These are phyloP conservation scores for Phylloscopus trochilus DNA, from an alignment of 2,113 vertebrate genomes.

Conservation along the genomic window DNA sequence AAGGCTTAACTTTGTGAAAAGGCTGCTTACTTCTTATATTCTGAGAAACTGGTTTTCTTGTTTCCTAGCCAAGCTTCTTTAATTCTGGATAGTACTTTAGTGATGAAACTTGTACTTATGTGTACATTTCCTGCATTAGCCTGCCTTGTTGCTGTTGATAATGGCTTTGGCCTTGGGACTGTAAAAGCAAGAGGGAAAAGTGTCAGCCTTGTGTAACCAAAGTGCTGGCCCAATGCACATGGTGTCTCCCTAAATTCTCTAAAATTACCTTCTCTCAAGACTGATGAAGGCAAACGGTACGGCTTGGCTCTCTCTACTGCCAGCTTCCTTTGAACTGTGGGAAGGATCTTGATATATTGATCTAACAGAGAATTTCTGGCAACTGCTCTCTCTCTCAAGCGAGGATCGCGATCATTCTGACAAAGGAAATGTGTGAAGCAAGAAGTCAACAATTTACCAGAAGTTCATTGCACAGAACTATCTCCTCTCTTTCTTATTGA, in stretches of 20 bases:
- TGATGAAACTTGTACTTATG: constrained; percentile 85
- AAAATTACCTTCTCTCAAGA: constrained; percentile 83
- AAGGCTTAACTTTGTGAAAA: neutral
- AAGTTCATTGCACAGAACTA: neutral
- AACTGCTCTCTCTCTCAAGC: constrained; percentile 82
- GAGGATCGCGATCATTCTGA: constrained; percentile 87
- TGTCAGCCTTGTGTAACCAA: neutral
- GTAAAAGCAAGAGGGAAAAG: neutral
- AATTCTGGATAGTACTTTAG: constrained; percentile 84
- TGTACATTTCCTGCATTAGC: constrained; percentile 73
- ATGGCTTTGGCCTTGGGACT: constrained; percentile 88
- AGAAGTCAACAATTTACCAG: neutral
- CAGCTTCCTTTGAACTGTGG: constrained; percentile 87
- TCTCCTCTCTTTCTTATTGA: neutral
- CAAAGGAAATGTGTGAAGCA: neutral
- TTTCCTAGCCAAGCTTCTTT: constrained; percentile 84
- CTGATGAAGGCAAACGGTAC: constrained; percentile 76
- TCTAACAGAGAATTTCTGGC: constrained; percentile 89
- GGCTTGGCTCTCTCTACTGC: constrained; percentile 87
- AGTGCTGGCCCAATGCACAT: neutral
- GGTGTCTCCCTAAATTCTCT: too few relatives aligned
- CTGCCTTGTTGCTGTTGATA: constrained; percentile 85
- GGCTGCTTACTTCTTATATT: constrained; percentile 72
- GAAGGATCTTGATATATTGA: constrained; percentile 87
- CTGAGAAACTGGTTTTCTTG: constrained; percentile 61